Conservation (phyloP, 2,113 vertebrate species). For the Microtus pennsylvanicus region DNA sequence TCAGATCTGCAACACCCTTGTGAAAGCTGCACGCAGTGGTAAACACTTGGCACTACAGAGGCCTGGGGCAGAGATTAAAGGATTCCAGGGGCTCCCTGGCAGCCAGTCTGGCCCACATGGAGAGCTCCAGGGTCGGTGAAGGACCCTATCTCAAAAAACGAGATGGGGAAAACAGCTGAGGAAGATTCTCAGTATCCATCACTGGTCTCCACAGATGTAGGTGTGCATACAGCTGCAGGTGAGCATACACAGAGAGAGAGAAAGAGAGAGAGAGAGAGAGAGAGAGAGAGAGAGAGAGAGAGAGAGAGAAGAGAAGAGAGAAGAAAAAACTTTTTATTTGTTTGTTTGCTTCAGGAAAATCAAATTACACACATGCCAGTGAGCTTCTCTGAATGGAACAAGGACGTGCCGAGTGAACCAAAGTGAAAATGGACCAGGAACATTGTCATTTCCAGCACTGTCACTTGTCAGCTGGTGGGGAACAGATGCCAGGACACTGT, state of each 20-base stretch:
- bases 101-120: background rate
- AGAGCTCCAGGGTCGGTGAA: background rate
- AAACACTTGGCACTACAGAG: background rate
- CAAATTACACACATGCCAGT: background rate
- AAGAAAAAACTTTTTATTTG: background rate
- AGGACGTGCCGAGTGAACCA: background rate
- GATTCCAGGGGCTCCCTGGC: background rate
- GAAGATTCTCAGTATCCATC: too few relatives aligned
- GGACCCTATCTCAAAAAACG: background rate
- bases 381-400: background rate
- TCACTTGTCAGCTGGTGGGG: background rate
- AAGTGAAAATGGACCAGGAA: background rate
- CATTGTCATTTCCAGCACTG: background rate
- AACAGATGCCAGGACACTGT: background rate
- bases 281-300: background rate
- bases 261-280: too few relatives aligned
- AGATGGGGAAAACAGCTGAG: background rate
- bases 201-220: background rate
- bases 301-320: background rate
- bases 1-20: background rate
- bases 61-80: background rate
- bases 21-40: too few relatives aligned
- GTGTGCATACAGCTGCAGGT: background rate
- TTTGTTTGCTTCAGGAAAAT: background rate
- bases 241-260: background rate